Percentiles rank a stretch among this genome's conserved stretches.
Evolutionary conservation across 1,140 invertebrate genomes (phyloP).

Genomic region (Melipona quadrifasciata): DNA sequence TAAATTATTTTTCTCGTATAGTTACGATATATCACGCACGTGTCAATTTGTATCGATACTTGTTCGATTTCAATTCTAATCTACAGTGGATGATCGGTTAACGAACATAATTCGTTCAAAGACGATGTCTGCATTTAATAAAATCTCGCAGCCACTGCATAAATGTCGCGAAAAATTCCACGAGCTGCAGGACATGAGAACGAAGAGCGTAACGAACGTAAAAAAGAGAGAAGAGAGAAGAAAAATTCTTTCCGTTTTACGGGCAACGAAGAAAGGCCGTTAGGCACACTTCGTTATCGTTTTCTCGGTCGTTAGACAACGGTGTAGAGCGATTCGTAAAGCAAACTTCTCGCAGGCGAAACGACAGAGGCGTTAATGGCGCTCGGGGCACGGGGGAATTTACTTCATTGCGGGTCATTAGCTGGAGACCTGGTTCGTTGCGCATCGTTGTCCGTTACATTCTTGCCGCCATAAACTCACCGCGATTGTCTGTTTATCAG

Average conservation of each 20-base stretch:
- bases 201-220: not conserved
- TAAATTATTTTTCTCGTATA: too few relatives aligned
- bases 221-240: not conserved
- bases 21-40: too few relatives aligned
- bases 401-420: slow-evolving; percentile 46
- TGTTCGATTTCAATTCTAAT: too few relatives aligned
- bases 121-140: too few relatives aligned
- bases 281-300: slow-evolving; percentile 16
- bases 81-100: too few relatives aligned
- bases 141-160: not conserved
- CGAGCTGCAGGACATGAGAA: not conserved
- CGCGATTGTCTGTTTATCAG: slow-evolving; percentile 13
- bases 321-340: not conserved
- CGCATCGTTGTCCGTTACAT: slow-evolving; percentile 21
- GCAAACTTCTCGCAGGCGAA: slow-evolving; percentile 13
- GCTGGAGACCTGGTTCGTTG: slow-evolving; percentile 7
- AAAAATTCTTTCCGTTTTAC: not conserved
- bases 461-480: slow-evolving; percentile 14
- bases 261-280: not conserved
- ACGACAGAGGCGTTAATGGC: slow-evolving; percentile 26
- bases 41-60: too few relatives aligned
- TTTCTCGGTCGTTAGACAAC: not conserved
- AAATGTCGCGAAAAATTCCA: not conserved
- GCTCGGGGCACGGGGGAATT: not conserved
- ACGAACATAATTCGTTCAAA: too few relatives aligned